Conservation (phyloP, 2,888 invertebrate genomes). For the Chouioia cunea region DNA sequence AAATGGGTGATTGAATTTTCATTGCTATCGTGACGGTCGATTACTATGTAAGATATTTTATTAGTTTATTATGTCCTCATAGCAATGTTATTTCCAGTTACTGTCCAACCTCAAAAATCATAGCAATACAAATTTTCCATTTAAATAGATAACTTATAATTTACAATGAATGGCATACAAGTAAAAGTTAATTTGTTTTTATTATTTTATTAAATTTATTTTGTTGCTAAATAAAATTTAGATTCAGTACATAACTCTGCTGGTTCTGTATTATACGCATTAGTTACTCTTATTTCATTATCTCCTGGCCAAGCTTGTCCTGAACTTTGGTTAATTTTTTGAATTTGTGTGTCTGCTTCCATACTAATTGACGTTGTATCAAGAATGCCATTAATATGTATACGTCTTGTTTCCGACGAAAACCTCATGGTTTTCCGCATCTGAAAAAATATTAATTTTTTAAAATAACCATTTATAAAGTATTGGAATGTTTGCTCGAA, state of each 20-base stretch:
- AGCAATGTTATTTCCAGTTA: no score
- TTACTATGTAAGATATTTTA: no score
- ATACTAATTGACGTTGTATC: slow-evolving; percentile 85
- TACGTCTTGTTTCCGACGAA: slow-evolving; percentile 65
- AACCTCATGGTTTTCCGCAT: slow-evolving; percentile 35
- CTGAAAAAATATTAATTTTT: slow-evolving; percentile 22
- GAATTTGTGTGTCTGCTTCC: slow-evolving; percentile 76
- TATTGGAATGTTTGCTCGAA: no score
- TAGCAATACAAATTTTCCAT: no score
- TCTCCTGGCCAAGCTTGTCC: slow-evolving; percentile 78
- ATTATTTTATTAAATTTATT: slow-evolving; percentile 5
- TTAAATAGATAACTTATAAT: no score
- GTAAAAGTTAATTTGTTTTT: no score
- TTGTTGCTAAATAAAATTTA: slow-evolving; percentile 1
- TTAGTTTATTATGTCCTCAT: no score
- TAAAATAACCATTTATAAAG: no score
- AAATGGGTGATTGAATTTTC: no score
- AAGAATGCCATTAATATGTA: slow-evolving; percentile 84
- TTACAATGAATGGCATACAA: no score
- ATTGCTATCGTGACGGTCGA: no score
- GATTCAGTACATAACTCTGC: slow-evolving; percentile 1
- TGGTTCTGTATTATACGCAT: slow-evolving; percentile 17
- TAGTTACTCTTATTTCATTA: slow-evolving; percentile 73
- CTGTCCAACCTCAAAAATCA: no score
- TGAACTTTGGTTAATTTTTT: slow-evolving; percentile 71